These are phyloP conservation scores for Stenodera caucasica DNA, from an alignment of 2,888 invertebrate species.

Conservation along the genomic window DNA sequence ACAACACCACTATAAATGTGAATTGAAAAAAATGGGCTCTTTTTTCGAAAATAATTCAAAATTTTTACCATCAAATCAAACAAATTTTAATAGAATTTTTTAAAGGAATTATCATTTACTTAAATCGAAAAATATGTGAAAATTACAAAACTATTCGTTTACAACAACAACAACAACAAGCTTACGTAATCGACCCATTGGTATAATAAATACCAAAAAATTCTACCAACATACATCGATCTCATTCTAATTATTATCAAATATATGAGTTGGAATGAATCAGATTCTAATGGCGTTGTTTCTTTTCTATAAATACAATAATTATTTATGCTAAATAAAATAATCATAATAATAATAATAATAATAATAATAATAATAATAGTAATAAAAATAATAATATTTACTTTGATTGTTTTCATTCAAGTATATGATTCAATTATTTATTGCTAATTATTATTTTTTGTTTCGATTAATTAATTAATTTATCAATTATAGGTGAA, in stretches of 20 bases:
- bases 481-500: constrained; percentile 56
- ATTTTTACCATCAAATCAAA: too few species aligned
- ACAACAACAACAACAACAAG: background rate
- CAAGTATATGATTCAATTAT: background rate
- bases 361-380: too few species aligned
- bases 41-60: too few species aligned
- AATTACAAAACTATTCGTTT: too few species aligned
- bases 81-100: too few species aligned
- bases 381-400: background rate
- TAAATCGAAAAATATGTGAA: too few species aligned
- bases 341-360: background rate
- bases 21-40: too few species aligned
- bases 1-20: background rate
- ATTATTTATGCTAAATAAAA: constrained; percentile 8
- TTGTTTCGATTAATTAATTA: background rate
- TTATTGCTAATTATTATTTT: background rate
- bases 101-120: too few species aligned
- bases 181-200: background rate
- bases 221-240: background rate
- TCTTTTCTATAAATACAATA: background rate
- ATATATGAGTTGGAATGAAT: background rate
- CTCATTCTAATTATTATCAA: background rate
- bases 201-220: background rate
- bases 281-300: background rate
- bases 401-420: background rate